Evolutionary conservation across 2,113 vertebrate genomes (phyloP), one percentile per base, ranked within the genome.

Genomic region (Macquaria ambigua): DNA sequence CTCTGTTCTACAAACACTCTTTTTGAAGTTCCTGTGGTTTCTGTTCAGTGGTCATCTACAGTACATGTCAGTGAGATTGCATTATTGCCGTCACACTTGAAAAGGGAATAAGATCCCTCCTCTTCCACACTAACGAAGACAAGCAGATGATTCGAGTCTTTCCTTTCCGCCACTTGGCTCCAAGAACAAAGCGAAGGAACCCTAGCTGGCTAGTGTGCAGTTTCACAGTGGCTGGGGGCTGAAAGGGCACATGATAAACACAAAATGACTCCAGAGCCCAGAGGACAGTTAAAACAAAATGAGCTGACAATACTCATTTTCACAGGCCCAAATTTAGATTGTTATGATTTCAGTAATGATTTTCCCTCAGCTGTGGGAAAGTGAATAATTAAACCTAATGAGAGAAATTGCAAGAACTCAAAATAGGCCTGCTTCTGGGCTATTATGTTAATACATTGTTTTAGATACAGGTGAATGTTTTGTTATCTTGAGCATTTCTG

Each of bases 121-220:
- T 75, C 76, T 58, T 79, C 53, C 71, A 21, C 76, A 20, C 70
- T 82, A 88, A 93, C 89, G 74, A 92, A 90, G 84, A 88, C 81
- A 53, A 85, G 90, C 73, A 76, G 74, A 91, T 73, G 85, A 89
- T 68, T 71, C 10, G 16, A 87, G 86, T 64, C 74, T 80, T 88
- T 87, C 58, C 25, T 90, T 78, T 82, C 76, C 48, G 20, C 78
- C 52, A 16, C 84, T 91, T 93, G 92, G 93, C 92, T 84, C n/a
- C 0, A 4, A 79, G 92, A 94, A 93, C 92, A 95, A 95, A 95
- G 92, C 66, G 1, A 21, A 88, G 88, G 86, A 90, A 89, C 73
- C 77, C 82, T 84, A 69, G 86, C 90, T 80, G 77, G 52, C 78
- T 87, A 66, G 83, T 50, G 74, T 73, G 80, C 77, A 43, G 70